phyloP scores from a whole-genome alignment of 2,888 invertebrate species.

The Lysandra coridon region DNA sequence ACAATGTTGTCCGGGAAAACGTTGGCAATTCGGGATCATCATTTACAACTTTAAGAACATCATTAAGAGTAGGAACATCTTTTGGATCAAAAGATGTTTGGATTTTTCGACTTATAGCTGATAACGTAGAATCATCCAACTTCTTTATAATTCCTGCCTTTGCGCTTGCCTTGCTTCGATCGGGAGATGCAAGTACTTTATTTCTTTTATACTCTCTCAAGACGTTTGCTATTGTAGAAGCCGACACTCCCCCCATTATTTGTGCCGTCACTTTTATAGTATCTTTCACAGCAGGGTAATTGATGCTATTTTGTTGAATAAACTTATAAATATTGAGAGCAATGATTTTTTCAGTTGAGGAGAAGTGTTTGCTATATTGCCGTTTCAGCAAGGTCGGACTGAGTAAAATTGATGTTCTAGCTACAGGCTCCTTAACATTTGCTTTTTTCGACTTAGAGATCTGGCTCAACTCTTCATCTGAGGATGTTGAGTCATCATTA shows the following conservation, averaged over 20 bases:
- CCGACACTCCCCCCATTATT: neutral
- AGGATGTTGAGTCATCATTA: neutral
- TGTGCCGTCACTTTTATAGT: neutral
- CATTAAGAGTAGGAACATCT: neutral
- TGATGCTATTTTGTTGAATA: neutral
- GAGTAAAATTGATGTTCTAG: neutral
- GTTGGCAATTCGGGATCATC: neutral
- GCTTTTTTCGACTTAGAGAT: neutral
- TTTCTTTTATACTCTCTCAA: neutral
- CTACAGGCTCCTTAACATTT: neutral
- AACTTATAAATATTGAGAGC: neutral
- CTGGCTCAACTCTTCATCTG: neutral
- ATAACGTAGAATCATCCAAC: neutral
- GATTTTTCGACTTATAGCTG: neutral
- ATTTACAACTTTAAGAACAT: constrained; percentile 7
- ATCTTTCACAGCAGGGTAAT: neutral
- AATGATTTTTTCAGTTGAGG: neutral
- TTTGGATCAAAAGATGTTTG: neutral
- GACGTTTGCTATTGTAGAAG: neutral
- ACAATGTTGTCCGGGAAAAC: neutral
- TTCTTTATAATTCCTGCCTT: neutral
- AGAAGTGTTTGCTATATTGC: neutral
- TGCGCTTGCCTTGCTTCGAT: neutral
- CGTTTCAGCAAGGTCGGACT: neutral
- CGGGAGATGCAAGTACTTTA: neutral